Evolutionary conservation across 2,113 vertebrate species (phyloP).

Genomic region (Elgaria multicarinata): DNA sequence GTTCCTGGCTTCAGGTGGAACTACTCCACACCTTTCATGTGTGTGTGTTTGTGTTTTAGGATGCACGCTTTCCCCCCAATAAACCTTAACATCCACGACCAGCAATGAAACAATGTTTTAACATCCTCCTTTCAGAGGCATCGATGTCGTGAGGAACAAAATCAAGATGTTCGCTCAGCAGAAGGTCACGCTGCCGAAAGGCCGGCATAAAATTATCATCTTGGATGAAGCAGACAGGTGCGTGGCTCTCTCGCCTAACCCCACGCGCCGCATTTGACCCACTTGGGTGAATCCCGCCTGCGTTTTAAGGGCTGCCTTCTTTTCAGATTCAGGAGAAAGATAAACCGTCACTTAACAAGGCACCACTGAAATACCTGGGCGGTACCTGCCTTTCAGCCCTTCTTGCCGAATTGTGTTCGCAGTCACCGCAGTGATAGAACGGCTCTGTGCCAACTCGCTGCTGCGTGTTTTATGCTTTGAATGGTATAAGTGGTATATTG

Average conservation of each 20-base stretch:
- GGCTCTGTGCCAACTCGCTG: background rate
- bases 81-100: background rate
- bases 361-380: background rate
- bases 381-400: too few relatives aligned
- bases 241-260: background rate
- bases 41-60: background rate
- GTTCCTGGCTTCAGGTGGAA: too few relatives aligned
- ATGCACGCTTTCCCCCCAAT: background rate
- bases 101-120: background rate
- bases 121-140: slow-evolving; percentile 82
- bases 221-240: slow-evolving; percentile 98
- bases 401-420: background rate
- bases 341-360: background rate
- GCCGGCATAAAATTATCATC: slow-evolving; percentile 97
- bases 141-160: slow-evolving; percentile 98
- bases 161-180: slow-evolving; percentile 99
- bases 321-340: background rate
- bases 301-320: background rate
- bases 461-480: too few relatives aligned
- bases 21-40: too few relatives aligned
- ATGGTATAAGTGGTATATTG: too few relatives aligned
- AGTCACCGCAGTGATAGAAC: background rate
- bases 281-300: background rate
- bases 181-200: slow-evolving; percentile 95
- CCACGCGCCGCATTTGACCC: background rate